phyloP scores from a whole-genome alignment of 1,140 invertebrate genomes.

The Heliconius himera region DNA sequence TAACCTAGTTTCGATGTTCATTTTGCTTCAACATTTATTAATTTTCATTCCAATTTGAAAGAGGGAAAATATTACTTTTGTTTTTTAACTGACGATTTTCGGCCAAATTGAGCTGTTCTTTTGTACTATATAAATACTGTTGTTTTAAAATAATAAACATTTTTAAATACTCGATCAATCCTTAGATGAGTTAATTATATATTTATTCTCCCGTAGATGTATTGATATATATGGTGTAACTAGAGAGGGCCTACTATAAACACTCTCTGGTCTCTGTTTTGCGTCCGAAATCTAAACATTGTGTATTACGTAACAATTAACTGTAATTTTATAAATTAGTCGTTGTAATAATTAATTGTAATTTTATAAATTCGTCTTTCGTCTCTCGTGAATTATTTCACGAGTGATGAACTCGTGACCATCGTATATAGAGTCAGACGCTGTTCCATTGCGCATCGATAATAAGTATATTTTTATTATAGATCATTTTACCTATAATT shows the following conservation, averaged over 20 bases:
- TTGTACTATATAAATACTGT: neutral
- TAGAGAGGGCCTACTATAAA: neutral
- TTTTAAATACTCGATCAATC: neutral
- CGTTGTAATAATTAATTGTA: neutral
- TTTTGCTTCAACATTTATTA: constrained; percentile 28
- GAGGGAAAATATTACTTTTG: neutral
- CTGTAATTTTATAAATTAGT: no score
- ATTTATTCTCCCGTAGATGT: no score
- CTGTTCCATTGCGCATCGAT: neutral
- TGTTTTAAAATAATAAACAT: neutral
- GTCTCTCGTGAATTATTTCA: no score
- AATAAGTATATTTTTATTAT: no score
- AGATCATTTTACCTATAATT: no score
- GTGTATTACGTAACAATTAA: no score
- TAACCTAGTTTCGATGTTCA: constrained; percentile 33
- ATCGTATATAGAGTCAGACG: neutral
- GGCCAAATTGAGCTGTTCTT: neutral
- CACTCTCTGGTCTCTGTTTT: neutral
- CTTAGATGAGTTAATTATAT: no score
- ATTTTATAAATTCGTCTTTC: no score
- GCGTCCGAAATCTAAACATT: neutral
- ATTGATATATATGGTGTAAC: no score
- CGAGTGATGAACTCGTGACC: neutral
- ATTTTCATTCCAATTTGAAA: constrained; percentile 9
- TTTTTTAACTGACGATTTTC: neutral